Evolutionary conservation across 2,888 invertebrate genomes (phyloP), one percentile per base, ranked within the genome.

Genomic region (Nemotelus nigrinus): DNA sequence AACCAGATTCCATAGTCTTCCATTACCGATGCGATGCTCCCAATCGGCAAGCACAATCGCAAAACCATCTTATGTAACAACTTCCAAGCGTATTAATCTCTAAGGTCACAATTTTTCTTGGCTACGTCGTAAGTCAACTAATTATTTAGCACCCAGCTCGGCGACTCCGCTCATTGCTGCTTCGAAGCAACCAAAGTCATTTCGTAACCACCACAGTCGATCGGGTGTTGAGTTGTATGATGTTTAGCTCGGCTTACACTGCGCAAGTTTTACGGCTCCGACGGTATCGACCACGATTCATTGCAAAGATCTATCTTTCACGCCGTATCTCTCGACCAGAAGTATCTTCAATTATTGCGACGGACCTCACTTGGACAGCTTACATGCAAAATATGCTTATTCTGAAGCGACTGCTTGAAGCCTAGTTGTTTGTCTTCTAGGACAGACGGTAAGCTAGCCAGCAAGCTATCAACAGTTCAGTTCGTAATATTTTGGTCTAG

Each of bases 41-140:
- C 25, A 25, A 55, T 67, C n/a, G 70, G 7, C 25, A 44, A 67
- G 50, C 8, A 53, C 55, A 55, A 70, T 70, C 70, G 70, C 55
- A 43, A 25, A 25, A 41, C 8, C 70, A 53, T 70, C 70, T 70
- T 70, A 70, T 43, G 70, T 70, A 70, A 70, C 55, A 43, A 55
- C 55, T 70, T 70, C 70, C 55, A 70, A 70, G 70, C 70, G 41
- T 53, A 55, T 70, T 70, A 70, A 70, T 70, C 70, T 76, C 78
- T 78, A 77, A 76, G 78, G 78, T 78, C 77, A 58, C 67, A 77
- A 58, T 76, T 67, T 74, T 71, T 72, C 72, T 76, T 63, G 60
- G 74, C 70, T 78, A 55, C 78, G 71, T 77, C 60, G 78, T 65
- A 63, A 76, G 76, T 71, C 77, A 78, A 78, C 76, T 77, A 78